Base-by-base conservation (phyloP, 2,888 invertebrate genomes). In the Operophtera brumata region DNA sequence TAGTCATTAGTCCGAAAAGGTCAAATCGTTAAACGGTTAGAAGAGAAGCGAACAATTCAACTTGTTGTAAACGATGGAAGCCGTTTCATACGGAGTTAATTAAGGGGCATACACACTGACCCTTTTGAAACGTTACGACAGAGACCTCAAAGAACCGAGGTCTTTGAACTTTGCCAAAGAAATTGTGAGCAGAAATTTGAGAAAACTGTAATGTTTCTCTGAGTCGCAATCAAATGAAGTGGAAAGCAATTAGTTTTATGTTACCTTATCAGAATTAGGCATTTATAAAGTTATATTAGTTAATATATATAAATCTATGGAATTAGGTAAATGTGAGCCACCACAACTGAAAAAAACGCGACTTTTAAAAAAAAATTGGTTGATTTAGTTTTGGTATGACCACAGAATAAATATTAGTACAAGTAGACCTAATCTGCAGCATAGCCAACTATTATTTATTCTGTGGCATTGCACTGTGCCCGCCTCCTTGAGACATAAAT, bases 1-100 rank as follows among this genome's bases (percentile, higher is more conserved):
- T 50, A 30, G 41, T 46, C 36, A 49, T 55, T 55, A 55, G 47
- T 43, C 36, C 28, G n/a, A 47, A 59, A 47, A 54, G 43, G 53
- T 62, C 57, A 48, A 50, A 45, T 43, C 45, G 46, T 53, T 47
- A 49, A 59, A 66, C 66, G 63, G 61, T 64, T 52, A 48, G 54
- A 48, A 60, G 52, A 64, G 67, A 66, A 65, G 64, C 64, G 61
- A 63, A 41, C 51, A 47, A 55, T 60, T 63, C 49, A 67, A 68
- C 59, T 59, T 59, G 62, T 73, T 78, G 66, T 74, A 72, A 78
- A 70, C 76, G 76, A 78, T 80, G 76, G 75, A 75, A 80, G 73
- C 75, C 69, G 78, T 73, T 74, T 71, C 82, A 79, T 72, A 76
- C 75, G 62, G 81, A 80, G 81, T 83, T 88, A 88, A 87, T 87